phyloP scores from a whole-genome alignment of 2,113 vertebrate genomes.

The Upupa epops region DNA sequence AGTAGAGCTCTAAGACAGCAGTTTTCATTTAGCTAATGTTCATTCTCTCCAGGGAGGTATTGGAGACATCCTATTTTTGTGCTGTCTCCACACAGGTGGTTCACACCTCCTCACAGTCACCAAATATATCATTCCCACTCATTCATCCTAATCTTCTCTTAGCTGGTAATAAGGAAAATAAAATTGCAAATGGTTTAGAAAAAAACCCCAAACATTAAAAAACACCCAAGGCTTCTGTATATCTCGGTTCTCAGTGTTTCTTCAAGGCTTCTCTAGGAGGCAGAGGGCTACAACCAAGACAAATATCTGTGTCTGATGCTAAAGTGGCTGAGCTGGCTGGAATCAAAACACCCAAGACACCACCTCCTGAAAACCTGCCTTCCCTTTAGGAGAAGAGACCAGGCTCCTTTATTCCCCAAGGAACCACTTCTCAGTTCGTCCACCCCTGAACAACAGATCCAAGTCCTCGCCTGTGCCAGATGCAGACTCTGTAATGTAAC shows the following conservation, averaged over 20 bases:
- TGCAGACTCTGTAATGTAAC: neutral
- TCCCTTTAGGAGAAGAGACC: accelerated
- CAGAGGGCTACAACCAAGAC: neutral
- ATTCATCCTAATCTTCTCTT: neutral
- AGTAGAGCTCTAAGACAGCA: neutral
- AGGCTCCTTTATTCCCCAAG: neutral
- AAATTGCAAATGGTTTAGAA: neutral
- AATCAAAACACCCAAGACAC: accelerated
- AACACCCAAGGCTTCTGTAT: neutral
- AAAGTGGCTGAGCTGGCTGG: neutral
- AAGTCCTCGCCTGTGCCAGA: neutral
- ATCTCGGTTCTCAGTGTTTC: neutral
- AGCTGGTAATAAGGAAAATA: neutral
- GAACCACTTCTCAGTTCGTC: neutral
- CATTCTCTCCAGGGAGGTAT: neutral
- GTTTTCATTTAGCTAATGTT: neutral
- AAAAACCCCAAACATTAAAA: no score
- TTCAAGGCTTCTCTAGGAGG: neutral
- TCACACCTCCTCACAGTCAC: neutral
- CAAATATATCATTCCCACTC: neutral
- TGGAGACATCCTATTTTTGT: neutral
- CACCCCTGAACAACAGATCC: neutral
- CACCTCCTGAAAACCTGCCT: neutral
- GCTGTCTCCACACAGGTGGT: neutral
- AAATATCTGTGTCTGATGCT: neutral